Percentiles rank a stretch among this genome's conserved stretches.
These are phyloP conservation scores for Botia almorhae DNA, from an alignment of 2,797 vertebrate species.

Conservation along the genomic window DNA sequence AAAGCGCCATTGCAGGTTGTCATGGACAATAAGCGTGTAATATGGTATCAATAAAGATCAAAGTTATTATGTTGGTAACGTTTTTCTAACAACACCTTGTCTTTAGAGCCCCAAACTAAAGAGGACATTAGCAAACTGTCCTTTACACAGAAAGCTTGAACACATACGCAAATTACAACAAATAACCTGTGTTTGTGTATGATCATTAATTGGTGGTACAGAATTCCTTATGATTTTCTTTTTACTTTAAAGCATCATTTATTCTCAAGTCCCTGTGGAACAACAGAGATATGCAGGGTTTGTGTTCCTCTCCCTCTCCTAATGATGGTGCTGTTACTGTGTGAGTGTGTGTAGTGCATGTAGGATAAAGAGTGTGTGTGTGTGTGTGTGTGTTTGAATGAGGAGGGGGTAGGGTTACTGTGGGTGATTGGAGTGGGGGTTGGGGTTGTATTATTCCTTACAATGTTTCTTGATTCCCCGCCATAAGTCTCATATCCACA, in stretches of 20 bases:
- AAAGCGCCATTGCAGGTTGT: constrained; percentile 5
- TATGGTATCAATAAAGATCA: not conserved
- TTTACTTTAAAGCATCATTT: constrained; percentile 14
- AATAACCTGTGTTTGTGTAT: not conserved
- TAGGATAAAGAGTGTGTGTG: constrained; percentile 43
- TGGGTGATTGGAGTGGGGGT: constrained; percentile 59
- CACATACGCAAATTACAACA: not conserved
- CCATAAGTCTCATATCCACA: constrained; percentile 51
- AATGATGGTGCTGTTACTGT: constrained; percentile 62
- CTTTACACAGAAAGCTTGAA: not conserved
- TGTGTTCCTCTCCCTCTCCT: constrained; percentile 51
- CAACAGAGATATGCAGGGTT: constrained; percentile 43
- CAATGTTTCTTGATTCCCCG: constrained; percentile 76
- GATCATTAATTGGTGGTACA: not conserved
- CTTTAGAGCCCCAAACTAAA: no score
- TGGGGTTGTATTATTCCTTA: constrained; percentile 78
- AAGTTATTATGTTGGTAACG: not conserved
- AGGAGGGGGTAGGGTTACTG: constrained; percentile 62
- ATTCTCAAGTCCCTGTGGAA: constrained; percentile 28
- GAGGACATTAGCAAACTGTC: no score
- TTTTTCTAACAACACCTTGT: constrained; percentile 33
- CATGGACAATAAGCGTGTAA: constrained; percentile 7
- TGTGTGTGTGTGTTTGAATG: constrained; percentile 46
- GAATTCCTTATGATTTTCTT: constrained; percentile 2
- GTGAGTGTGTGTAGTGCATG: constrained; percentile 48